Evolutionary conservation across 2,113 vertebrate genomes (phyloP).

Genomic region (Hippocampus zosterae): DNA sequence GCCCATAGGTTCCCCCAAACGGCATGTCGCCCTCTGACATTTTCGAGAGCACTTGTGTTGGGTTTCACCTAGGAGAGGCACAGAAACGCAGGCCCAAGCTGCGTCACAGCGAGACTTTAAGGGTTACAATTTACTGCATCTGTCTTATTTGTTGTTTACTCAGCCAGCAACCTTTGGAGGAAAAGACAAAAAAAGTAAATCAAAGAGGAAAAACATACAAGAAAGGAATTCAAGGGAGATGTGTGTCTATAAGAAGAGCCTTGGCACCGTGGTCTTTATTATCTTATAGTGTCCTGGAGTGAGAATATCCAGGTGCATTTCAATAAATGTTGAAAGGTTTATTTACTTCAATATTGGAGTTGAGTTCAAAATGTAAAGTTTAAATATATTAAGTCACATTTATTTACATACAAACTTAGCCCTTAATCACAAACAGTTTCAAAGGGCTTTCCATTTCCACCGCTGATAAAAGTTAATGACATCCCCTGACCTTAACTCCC

Average conservation of each 20-base stretch:
- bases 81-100: constrained; percentile 47
- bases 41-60: constrained; percentile 34
- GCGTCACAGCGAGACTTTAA: constrained; percentile 38
- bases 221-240: constrained; percentile 5
- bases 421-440: too few relatives aligned
- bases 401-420: too few relatives aligned
- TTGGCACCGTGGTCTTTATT: constrained; percentile 11
- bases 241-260: constrained; percentile 2
- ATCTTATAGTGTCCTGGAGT: neutral
- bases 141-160: constrained; percentile 57
- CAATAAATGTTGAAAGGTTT: neutral
- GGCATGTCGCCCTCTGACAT: constrained; percentile 25
- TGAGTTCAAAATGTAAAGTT: neutral
- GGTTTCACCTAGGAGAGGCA: constrained; percentile 61
- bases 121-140: constrained; percentile 61
- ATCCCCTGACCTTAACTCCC: too few relatives aligned
- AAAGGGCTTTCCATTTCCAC: too few relatives aligned
- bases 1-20: constrained; percentile 20
- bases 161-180: constrained; percentile 22
- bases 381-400: too few relatives aligned
- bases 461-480: too few relatives aligned
- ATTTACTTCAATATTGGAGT: neutral
- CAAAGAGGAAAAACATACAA: constrained; percentile 5
- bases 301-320: neutral
- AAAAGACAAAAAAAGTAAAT: neutral